A percentile compares a stretch with the other conserved stretches of the same genome.
Evolutionary conservation across 2,888 invertebrate genomes (phyloP).

Genomic region (Xestia ashworthii): DNA sequence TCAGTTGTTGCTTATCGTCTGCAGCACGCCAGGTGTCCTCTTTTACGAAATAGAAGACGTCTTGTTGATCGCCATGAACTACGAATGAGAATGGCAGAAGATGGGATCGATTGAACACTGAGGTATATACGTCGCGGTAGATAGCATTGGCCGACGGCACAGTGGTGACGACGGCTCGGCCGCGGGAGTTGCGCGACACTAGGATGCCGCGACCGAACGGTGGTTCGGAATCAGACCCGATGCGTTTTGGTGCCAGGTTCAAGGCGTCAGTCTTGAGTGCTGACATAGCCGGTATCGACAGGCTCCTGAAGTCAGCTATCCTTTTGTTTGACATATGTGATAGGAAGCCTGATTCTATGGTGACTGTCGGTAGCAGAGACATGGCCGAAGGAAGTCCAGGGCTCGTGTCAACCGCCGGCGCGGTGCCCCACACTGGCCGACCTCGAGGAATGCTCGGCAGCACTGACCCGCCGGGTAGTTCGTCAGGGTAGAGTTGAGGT

Average conservation of each 20-base stretch:
- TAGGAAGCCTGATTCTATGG: constrained; percentile 95
- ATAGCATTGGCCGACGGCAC: constrained; percentile 97
- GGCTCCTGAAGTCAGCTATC: constrained; percentile 94
- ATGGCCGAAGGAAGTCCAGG: constrained; percentile 91
- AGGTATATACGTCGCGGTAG: constrained; percentile 97
- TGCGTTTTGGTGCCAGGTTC: constrained; percentile 93
- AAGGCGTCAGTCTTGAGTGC: constrained; percentile 95
- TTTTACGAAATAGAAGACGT: constrained; percentile 98
- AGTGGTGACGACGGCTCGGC: constrained; percentile 95
- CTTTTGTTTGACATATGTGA: constrained; percentile 95
- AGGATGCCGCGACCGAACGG: constrained; percentile 97
- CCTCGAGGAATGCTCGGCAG: constrained; percentile 91
- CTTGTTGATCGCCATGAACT: constrained; percentile 96
- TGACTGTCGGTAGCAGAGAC: constrained; percentile 92
- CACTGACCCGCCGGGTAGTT: constrained; percentile 92
- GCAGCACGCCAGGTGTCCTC: constrained; percentile 97
- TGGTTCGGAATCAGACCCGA: constrained; percentile 96
- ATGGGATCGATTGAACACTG: constrained; percentile 97
- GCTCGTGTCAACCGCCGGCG: constrained; percentile 85
- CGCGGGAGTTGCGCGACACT: constrained; percentile 94
- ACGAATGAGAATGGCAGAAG: constrained; percentile 96
- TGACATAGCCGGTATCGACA: constrained; percentile 95
- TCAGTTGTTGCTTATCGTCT: constrained; percentile 96
- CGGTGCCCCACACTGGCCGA: constrained; percentile 90
- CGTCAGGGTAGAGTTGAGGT: constrained; percentile 95